Evolutionary conservation across 1,140 invertebrate species (phyloP).

Genomic region (Ceratosolen fusciceps): DNA sequence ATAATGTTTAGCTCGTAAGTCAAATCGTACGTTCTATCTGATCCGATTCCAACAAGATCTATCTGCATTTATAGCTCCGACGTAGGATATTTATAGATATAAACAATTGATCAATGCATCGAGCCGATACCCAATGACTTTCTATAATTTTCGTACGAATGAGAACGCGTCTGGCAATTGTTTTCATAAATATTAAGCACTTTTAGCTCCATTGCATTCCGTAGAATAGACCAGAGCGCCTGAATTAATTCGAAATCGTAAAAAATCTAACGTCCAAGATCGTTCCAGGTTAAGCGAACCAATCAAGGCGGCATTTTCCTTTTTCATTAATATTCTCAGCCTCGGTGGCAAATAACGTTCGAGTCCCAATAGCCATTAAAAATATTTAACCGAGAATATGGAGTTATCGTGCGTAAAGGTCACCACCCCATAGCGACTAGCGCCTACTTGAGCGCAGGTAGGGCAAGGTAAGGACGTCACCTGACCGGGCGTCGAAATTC

Average conservation of each 20-base stretch:
- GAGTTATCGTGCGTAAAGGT: not conserved
- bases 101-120: not conserved
- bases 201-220: not conserved
- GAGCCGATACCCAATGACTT: not conserved
- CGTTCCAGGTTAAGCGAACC: not conserved
- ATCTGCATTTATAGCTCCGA: too few species aligned
- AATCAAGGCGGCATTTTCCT: not conserved
- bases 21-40: too few species aligned
- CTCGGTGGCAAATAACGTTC: not conserved
- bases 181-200: not conserved
- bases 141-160: not conserved
- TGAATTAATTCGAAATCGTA: not conserved
- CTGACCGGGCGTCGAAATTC: conserved; percentile 54
- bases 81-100: too few species aligned
- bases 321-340: not conserved
- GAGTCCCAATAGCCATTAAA: not conserved
- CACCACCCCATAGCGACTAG: not conserved
- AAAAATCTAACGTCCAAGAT: not conserved
- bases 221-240: not conserved
- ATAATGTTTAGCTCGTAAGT: too few species aligned
- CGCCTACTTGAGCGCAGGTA: not conserved
- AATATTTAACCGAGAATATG: not conserved
- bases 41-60: not conserved
- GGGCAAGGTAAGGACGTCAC: conserved; percentile 11
- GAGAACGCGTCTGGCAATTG: not conserved